phyloP scores from a whole-genome alignment of 2,888 invertebrate species.

The Heliconius aoede region DNA sequence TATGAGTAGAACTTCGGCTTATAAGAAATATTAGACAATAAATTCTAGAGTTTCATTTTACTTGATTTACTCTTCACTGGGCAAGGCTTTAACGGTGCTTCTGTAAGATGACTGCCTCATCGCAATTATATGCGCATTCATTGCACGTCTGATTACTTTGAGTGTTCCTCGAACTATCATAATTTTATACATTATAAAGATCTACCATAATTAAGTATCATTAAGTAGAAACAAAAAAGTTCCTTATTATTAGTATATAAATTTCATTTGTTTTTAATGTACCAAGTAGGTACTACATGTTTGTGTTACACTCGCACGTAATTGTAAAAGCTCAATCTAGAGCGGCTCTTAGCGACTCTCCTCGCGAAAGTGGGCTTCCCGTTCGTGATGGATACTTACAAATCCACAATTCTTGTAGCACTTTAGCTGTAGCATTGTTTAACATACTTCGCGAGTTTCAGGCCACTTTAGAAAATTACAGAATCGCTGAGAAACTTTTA shows the following conservation, averaged over 20 bases:
- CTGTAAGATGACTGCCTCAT: conserved; percentile 7
- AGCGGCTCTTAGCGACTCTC: conserved; percentile 19
- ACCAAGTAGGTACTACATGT: not conserved
- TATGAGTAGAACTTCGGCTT: not conserved
- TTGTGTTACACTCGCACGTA: not conserved
- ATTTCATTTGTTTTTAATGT: not conserved
- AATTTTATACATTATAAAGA: conserved; percentile 1
- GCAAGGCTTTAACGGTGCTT: not conserved
- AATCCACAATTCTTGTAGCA: conserved; percentile 33
- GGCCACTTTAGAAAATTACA: conserved; percentile 27
- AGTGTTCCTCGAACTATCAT: conserved; percentile 11
- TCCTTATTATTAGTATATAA: not conserved
- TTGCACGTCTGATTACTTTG: conserved; percentile 20
- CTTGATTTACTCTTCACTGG: conserved; percentile 12
- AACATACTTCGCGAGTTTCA: conserved; percentile 22
- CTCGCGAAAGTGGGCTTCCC: conserved; percentile 28
- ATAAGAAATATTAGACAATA: not conserved
- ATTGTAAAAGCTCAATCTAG: conserved; percentile 30
- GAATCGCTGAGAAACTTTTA: conserved; percentile 22
- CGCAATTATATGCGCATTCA: conserved; percentile 18
- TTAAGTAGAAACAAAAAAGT: not conserved
- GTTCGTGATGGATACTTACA: conserved; percentile 33
- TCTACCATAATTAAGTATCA: not conserved
- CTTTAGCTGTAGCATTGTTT: conserved; percentile 28
- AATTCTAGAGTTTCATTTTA: not conserved